These are phyloP conservation scores for Clarias magur DNA, from an alignment of 2,113 vertebrate genomes.

Conservation along the genomic window DNA sequence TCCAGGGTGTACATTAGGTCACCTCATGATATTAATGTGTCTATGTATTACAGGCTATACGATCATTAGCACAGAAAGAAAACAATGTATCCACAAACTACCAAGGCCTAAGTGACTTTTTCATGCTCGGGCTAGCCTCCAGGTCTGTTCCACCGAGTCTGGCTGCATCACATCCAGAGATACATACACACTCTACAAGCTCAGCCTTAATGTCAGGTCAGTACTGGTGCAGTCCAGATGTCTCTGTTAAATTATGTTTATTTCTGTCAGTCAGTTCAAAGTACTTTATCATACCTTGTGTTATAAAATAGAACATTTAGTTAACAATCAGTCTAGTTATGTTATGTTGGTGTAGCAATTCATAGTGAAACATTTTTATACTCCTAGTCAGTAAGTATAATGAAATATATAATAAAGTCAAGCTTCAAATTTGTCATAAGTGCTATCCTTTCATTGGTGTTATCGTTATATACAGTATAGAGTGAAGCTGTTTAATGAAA, in stretches of 20 bases:
- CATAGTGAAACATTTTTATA: neutral
- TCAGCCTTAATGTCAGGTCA: constrained; percentile 55
- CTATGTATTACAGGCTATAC: constrained; percentile 46
- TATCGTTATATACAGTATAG: constrained; percentile 5
- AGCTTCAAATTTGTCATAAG: neutral
- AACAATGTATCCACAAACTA: constrained; percentile 49
- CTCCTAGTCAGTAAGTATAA: neutral
- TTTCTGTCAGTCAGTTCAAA: neutral
- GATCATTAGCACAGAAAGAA: constrained; percentile 53
- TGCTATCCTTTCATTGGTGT: neutral
- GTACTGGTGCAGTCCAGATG: neutral
- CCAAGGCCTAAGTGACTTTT: constrained; percentile 57
- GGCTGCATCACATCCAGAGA: constrained; percentile 48
- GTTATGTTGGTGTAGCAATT: neutral
- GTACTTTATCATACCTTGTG: neutral
- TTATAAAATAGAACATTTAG: neutral
- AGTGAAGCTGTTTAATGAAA: constrained; percentile 36
- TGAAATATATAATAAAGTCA: neutral
- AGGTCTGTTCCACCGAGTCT: constrained; percentile 23
- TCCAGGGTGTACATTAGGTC: no score
- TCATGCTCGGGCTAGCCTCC: constrained; percentile 55
- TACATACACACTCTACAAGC: constrained; percentile 16
- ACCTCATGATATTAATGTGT: neutral
- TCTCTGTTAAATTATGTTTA: neutral
- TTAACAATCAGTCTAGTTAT: neutral